Evolutionary conservation across 2,888 invertebrate species (phyloP).

Genomic region (Onchidella celtica): DNA sequence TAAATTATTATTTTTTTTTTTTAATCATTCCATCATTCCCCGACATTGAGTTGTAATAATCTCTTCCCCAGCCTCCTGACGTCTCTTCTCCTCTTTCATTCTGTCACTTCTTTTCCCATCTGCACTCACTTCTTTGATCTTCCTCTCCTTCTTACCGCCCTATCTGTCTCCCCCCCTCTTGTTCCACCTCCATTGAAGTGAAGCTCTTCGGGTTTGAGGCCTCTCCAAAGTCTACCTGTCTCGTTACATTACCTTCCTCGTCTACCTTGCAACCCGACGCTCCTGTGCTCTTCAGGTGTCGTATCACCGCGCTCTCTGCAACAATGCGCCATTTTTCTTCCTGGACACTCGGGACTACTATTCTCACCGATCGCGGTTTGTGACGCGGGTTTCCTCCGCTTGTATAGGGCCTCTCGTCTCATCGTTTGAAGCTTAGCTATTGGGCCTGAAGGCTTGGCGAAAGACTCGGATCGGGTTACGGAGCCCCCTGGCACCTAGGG

Average conservation of each 20-base stretch:
- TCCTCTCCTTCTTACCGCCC: too few relatives aligned
- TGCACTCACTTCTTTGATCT: too few relatives aligned
- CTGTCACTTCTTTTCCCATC: not conserved
- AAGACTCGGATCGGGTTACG: slow-evolving; percentile 24
- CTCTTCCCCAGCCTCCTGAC: too few relatives aligned
- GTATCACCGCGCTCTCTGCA: slow-evolving; percentile 5
- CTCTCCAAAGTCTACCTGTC: not conserved
- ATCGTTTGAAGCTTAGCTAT: slow-evolving; percentile 5
- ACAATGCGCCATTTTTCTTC: slow-evolving; percentile 30
- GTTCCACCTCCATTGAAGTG: too few relatives aligned
- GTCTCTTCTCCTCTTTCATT: too few relatives aligned
- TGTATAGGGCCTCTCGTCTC: slow-evolving; percentile 1
- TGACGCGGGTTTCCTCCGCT: not conserved
- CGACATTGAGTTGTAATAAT: too few relatives aligned
- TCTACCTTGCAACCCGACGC: slow-evolving; percentile 20
- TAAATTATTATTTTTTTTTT: too few relatives aligned
- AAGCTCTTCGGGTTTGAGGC: too few relatives aligned
- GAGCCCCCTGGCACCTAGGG: not conserved
- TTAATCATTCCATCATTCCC: too few relatives aligned
- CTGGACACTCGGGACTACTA: not conserved
- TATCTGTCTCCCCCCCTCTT: too few relatives aligned
- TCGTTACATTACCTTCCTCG: not conserved
- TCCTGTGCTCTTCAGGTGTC: not conserved
- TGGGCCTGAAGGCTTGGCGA: not conserved
- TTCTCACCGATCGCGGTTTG: not conserved